A percentile compares a stretch with the other conserved stretches of the same genome.
Evolutionary conservation across 2,797 vertebrate species (phyloP).

Genomic region (Lerista edwardsae): DNA sequence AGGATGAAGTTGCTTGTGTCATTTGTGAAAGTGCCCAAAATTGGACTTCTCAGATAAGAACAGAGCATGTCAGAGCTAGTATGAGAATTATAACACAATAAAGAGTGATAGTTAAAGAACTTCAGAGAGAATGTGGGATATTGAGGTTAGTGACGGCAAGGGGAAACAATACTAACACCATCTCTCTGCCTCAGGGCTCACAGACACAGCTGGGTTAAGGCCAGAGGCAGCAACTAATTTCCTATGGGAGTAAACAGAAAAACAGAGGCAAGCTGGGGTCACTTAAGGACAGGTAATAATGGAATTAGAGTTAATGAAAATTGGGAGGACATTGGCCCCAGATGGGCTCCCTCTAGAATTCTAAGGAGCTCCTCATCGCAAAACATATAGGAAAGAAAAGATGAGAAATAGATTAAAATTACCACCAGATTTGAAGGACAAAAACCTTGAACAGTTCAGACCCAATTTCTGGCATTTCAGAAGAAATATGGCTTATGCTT

Average conservation of each 20-base stretch:
- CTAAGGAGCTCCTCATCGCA: constrained; percentile 43
- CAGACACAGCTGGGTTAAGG: constrained; percentile 59
- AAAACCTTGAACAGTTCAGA: constrained; percentile 5
- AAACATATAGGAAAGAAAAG: constrained; percentile 21
- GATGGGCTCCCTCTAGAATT: constrained; percentile 67
- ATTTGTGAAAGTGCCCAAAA: not conserved
- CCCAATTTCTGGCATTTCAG: constrained; percentile 24
- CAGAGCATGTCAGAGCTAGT: constrained; percentile 14
- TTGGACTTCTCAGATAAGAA: not conserved
- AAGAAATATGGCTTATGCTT: constrained; percentile 25
- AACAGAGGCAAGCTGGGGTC: constrained; percentile 69
- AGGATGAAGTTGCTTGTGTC: not conserved
- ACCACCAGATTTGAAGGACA: constrained; percentile 21
- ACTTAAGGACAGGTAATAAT: constrained; percentile 80
- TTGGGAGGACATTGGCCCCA: constrained; percentile 68
- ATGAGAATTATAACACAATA: constrained; percentile 11
- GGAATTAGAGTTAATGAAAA: constrained; percentile 80
- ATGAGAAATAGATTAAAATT: constrained; percentile 7
- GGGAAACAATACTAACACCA: constrained; percentile 61
- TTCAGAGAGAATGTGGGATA: constrained; percentile 15
- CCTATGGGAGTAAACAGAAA: constrained; percentile 72
- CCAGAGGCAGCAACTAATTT: constrained; percentile 73
- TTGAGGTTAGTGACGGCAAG: constrained; percentile 41
- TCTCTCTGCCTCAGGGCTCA: constrained; percentile 64
- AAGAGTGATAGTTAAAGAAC: constrained; percentile 34